Base-by-base conservation (phyloP, 2,113 vertebrate species). In the Varanus salvator region DNA sequence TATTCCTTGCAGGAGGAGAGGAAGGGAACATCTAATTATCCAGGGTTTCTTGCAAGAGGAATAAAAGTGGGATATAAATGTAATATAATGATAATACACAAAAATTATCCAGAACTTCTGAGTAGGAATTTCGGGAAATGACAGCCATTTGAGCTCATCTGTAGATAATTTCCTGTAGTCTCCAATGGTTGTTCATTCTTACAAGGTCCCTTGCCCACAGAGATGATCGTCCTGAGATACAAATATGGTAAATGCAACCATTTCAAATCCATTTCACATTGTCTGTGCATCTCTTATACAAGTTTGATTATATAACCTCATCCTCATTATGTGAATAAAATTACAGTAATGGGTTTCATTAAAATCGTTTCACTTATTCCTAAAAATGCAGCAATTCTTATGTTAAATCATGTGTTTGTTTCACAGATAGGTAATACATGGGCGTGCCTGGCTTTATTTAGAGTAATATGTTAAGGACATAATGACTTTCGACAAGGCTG, bases 401-500 rank as follows among this genome's bases (percentile, higher is more conserved):
- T 4, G 23, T 34, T 90, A 78, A 87, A 80, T 66, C 38, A 66
- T 76, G n/a, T 69, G 31, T 90, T 83, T 81, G 78, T 15, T 76
- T 84, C 80, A 77, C 60, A 87, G 87, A 83, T 84, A 84, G 90
- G 25, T 44, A 89, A 77, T 80, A 85, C 57, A 78, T 85, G 68
- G 74, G 29, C n/a, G 68, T 69, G 60, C 60, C 74, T 68, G 9
- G 29, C 80, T 48, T 78, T 80, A 84, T 69, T 85, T 78, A 69
- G 75, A 9, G 15, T 90, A 71, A 80, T 85, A 38, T 85, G 64
- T 68, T 85, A 85, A 71, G n/a, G 57, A 64, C 34, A 85, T 54
- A 90, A 90, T 85, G 25, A 75, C 54, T 90, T 88, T 90, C 80
- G 83, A 85, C 74, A 90, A 80, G 74, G 74, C 74, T n/a, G 3